Conservation (phyloP, 2,113 vertebrate genomes). For the Gymnocephalus cernua region DNA sequence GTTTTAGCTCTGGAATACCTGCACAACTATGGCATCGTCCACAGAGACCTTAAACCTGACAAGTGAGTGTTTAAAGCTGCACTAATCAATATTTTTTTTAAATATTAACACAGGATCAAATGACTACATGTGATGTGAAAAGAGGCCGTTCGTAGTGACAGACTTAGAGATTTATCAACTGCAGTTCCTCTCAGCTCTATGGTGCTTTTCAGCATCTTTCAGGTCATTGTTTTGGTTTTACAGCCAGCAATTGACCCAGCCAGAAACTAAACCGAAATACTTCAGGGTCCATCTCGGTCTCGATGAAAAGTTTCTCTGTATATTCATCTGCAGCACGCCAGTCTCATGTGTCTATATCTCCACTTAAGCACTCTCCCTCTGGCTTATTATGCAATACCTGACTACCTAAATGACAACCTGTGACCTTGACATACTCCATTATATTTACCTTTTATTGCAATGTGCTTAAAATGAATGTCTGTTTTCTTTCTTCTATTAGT, state of each 20-base stretch:
- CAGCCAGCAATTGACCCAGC: not conserved
- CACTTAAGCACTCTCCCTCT: not conserved
- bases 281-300: not conserved
- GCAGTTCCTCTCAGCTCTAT: not conserved
- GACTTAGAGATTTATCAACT: not conserved
- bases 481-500: constrained; percentile 73
- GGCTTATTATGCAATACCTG: not conserved
- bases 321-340: not conserved
- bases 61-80: constrained; percentile 84
- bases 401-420: not conserved
- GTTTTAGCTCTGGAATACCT: constrained; percentile 94
- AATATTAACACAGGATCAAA: not conserved
- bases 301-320: not conserved
- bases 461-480: not conserved
- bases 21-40: constrained; percentile 96
- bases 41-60: constrained; percentile 96
- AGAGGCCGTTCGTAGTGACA: not conserved
- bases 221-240: not conserved
- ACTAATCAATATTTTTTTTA: not conserved
- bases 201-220: not conserved
- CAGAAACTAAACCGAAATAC: not conserved
- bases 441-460: not conserved
- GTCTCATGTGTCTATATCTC: constrained; percentile 6
- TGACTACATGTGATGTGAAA: not conserved
- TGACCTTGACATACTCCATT: not conserved